Evolutionary conservation across 2,888 invertebrate species (phyloP).

Genomic region (Gibbula magus): DNA sequence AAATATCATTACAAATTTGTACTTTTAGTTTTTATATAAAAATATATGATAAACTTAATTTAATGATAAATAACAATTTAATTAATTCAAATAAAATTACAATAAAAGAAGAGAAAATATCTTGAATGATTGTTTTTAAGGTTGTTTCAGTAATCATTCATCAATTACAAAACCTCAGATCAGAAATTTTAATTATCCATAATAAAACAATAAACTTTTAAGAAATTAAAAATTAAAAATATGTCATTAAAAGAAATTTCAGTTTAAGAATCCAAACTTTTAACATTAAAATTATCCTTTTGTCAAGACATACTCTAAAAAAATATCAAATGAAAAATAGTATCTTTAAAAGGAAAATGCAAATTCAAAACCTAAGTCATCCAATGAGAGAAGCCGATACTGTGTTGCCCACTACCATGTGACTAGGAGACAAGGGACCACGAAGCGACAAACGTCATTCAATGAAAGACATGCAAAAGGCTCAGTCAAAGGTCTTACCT

Average conservation of each 20-base stretch:
- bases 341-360: neutral
- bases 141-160: no score
- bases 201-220: neutral
- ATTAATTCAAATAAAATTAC: no score
- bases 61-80: no score
- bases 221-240: neutral
- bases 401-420: neutral
- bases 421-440: neutral
- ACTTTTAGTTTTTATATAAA: no score
- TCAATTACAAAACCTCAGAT: neutral
- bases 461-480: neutral
- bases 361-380: neutral
- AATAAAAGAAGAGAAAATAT: no score
- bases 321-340: no score
- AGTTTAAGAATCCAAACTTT: no score
- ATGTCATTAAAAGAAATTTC: neutral
- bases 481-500: slow-evolving; percentile 26
- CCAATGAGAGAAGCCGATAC: neutral
- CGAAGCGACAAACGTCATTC: neutral
- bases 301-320: no score
- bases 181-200: neutral
- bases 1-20: no score
- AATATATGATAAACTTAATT: no score
- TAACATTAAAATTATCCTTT: no score
- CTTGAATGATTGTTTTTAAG: no score